Evolutionary conservation across 2,888 invertebrate species (phyloP).

Genomic region (Gastracanthus pulcherrimus): DNA sequence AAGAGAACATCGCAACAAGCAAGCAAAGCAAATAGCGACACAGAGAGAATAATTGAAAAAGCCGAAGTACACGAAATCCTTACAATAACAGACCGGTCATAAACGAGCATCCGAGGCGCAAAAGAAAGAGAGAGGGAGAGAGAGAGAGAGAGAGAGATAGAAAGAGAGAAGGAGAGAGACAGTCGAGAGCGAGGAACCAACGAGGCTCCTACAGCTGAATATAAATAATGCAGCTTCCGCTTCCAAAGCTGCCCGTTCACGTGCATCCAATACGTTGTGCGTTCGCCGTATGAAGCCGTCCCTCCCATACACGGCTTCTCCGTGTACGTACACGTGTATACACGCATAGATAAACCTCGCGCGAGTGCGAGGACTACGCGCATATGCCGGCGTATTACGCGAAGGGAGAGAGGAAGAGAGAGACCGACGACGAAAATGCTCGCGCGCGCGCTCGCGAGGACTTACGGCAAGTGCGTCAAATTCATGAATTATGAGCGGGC

Average conservation of each 20-base stretch:
- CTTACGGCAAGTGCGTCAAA: conserved; percentile 31
- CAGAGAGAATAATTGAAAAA: too few relatives aligned
- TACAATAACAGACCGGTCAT: too few relatives aligned
- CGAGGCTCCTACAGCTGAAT: too few relatives aligned
- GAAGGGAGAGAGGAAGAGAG: background rate
- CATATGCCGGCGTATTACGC: background rate
- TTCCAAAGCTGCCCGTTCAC: conserved; percentile 27
- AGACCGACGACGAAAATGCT: background rate
- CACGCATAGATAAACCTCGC: background rate
- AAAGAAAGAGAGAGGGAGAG: background rate
- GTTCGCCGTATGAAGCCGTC: background rate
- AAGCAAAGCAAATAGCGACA: too few relatives aligned
- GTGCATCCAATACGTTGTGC: conserved; percentile 18
- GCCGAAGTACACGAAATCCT: too few relatives aligned
- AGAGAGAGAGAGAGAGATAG: background rate
- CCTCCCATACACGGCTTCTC: background rate
- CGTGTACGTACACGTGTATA: background rate
- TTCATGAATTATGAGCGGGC: conserved; percentile 40
- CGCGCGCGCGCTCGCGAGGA: background rate
- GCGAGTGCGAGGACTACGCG: background rate
- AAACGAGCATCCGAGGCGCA: background rate
- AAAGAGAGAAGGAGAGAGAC: background rate
- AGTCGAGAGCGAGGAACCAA: background rate
- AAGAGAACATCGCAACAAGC: too few relatives aligned
- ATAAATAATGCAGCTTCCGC: conserved; percentile 19